Evolutionary conservation across 2,888 invertebrate genomes (phyloP).

Genomic region (Agrotis segetum): DNA sequence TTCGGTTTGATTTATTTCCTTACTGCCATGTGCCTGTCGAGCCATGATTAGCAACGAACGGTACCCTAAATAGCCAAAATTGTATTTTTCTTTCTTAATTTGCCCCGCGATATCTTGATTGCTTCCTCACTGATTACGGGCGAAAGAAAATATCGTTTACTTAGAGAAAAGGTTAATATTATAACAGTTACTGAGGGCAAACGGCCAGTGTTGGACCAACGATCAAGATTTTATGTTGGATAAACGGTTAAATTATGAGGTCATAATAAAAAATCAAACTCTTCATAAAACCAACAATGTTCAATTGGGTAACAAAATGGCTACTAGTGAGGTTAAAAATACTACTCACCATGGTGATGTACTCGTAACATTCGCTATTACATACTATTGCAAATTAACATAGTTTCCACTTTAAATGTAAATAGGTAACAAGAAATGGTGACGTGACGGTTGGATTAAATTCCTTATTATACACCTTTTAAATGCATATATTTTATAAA

Average conservation of each 20-base stretch:
- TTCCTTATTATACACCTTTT: neutral
- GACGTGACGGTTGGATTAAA: neutral
- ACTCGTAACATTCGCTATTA: neutral
- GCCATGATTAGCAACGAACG: neutral
- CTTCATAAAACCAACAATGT: neutral
- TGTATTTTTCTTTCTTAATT: constrained; percentile 24
- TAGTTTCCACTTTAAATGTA: neutral
- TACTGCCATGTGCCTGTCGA: too few species aligned
- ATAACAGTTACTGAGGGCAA: constrained; percentile 11
- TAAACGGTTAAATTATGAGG: neutral
- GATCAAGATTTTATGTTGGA: constrained; percentile 13
- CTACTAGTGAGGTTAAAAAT: neutral
- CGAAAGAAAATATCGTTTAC: constrained; percentile 41
- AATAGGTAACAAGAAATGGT: too few species aligned
- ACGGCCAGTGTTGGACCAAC: neutral
- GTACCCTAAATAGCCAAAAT: constrained; percentile 16
- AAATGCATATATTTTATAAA: neutral
- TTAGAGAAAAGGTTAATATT: constrained; percentile 33
- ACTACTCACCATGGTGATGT: neutral
- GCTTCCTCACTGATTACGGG: constrained; percentile 39
- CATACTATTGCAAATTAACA: neutral
- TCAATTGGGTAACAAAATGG: neutral
- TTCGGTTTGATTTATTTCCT: too few species aligned
- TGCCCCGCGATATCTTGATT: constrained; percentile 33
- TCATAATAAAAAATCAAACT: neutral